Base-by-base conservation (phyloP, 2,888 invertebrate species). In the Cremastobaeus sp. region DNA sequence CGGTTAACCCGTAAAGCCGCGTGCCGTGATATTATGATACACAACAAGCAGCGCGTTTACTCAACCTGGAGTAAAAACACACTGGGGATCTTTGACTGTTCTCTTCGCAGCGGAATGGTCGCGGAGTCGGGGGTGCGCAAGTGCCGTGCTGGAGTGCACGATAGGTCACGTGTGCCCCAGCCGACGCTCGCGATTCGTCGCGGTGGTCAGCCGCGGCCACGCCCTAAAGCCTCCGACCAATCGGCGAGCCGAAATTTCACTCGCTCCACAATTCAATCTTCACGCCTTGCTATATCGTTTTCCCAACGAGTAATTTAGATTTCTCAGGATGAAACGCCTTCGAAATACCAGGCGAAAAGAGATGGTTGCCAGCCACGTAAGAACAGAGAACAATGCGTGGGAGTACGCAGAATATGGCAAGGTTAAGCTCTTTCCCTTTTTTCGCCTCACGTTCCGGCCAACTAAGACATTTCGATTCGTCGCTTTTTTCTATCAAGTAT, bases 11-110 rank as follows among this genome's bases (percentile, higher is more conserved):
- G 81, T 78, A 80, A 79, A 82, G 77, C 74, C 81, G 83, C 82
- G 80, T 80, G 79, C 81, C 81, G 79, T 39, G 80, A 74, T 93
- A 93, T 93, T 93, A 93, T 92, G 92, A 93, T 92, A 93, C 93
- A 93, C 93, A 93, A 93, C 93, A 93, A 92, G 92, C 89, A 88
- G 89, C 89, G 89, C 91, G 93, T 93, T 93, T 93, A 93, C 93
- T 93, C 93, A 93, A 92, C 82, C 85, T 85, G 83, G 86, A 85
- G 86, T 86, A 86, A 86, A 86, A 86, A 86, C 86, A 86, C 83
- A 86, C 86, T 86, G 86, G 79, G 80, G 77, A 76, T 77, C 75
- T 77, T 48, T 60, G 55, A 64, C 78, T 76, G 74, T 76, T 76
- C 75, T 79, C 80, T 78, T 74, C 81, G 76, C 74, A 77, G 20